phyloP scores from a whole-genome alignment of 1,140 invertebrate species.

The Macrosteles quadrilineatus region DNA sequence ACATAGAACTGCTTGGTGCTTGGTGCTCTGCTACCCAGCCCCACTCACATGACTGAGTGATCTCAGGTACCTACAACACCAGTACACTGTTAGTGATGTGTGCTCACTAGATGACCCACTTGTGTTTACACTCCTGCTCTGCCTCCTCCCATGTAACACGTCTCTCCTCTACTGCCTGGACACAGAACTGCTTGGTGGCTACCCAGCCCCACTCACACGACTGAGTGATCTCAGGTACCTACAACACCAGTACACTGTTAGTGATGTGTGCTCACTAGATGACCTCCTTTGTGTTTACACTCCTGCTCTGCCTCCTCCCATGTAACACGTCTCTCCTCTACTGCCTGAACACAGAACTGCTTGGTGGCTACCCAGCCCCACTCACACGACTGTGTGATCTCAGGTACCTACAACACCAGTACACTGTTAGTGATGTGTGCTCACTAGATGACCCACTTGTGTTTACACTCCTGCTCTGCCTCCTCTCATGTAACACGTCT shows the following conservation, averaged over 20 bases:
- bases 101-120: too few species aligned
- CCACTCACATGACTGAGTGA: conserved; percentile 61
- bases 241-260: too few species aligned
- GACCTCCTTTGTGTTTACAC: too few species aligned
- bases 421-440: too few species aligned
- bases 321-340: conserved; percentile 55
- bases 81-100: too few species aligned
- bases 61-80: conserved; percentile 50
- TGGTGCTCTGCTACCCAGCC: conserved; percentile 63
- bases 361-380: conserved; percentile 64
- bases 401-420: conserved; percentile 49
- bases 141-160: conserved; percentile 63
- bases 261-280: too few species aligned
- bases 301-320: conserved; percentile 67
- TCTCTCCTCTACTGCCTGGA: conserved; percentile 58
- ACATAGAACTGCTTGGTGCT: conserved; percentile 64
- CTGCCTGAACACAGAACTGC: conserved; percentile 62
- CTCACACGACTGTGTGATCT: conserved; percentile 60
- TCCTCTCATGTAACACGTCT: conserved; percentile 60
- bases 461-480: conserved; percentile 63
- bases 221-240: conserved; percentile 55
- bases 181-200: conserved; percentile 59
- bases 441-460: too few species aligned
- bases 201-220: conserved; percentile 67
- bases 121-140: conserved; percentile 67